Percentiles rank a stretch among this genome's conserved stretches.
Conservation (phyloP, 2,888 invertebrate genomes). For the Helobdella robusta region DNA sequence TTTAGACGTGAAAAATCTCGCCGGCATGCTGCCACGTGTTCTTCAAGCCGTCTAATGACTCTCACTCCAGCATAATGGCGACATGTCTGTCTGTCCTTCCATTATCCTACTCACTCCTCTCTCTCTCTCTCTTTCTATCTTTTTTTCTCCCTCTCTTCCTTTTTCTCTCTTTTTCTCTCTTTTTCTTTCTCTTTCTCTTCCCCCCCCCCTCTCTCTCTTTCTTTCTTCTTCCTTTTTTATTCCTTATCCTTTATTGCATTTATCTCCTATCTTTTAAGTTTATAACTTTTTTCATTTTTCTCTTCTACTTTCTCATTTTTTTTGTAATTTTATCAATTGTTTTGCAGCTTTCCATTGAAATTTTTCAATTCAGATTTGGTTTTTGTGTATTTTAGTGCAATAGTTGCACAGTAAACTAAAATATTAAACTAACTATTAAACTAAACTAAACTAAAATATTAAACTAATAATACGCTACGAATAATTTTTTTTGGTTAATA, state of each 20-base stretch:
- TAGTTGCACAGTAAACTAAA: too few species aligned
- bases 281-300: background rate
- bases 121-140: background rate
- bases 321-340: background rate
- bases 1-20: too few species aligned
- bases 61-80: background rate
- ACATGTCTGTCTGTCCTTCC: background rate
- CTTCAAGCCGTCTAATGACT: too few species aligned
- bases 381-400: too few species aligned
- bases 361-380: too few species aligned
- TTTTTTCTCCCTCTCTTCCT: background rate
- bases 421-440: too few species aligned
- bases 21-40: too few species aligned
- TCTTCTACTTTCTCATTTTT: background rate
- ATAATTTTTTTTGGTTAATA: too few species aligned
- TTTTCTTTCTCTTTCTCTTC: conserved; percentile 3
- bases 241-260: background rate
- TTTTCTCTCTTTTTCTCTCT: background rate
- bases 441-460: too few species aligned
- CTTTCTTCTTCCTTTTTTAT: background rate
- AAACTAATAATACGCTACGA: too few species aligned
- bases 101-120: background rate
- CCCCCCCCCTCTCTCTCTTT: conserved; percentile 4
- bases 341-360: too few species aligned
- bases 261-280: background rate